Base-by-base conservation (phyloP, 2,797 vertebrate genomes). In the Hippoglossus hippoglossus region DNA sequence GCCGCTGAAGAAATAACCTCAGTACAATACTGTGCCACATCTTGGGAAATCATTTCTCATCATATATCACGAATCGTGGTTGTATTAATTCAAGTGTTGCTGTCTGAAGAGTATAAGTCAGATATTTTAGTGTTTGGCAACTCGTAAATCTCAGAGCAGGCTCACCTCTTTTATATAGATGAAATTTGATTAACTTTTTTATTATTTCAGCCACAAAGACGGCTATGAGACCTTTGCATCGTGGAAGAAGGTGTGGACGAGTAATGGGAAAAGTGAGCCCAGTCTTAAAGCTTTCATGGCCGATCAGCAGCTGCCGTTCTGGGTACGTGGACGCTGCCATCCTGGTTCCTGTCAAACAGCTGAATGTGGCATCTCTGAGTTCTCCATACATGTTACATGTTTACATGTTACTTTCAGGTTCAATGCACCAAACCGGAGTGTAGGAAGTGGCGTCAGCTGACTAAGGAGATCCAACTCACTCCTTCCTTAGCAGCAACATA, bases 221-320 rank as follows among this genome's bases (percentile, higher is more conserved):
- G 98, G 98, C 58, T 99, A 98, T 74, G 98, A 98, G 72, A 97
- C 91, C 53, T 99, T 97, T 2, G 94, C 94, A 41, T 90, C 94
- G 0, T 99, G 98, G 98, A 99, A 98, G 91, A 97, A 96, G 81
- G 94, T 97, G 74, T 99, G 98, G 98, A 99, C 97, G 3, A 96
- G 96, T 80, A 99, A 99, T 31, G 98, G 98, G 50, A 99, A 99
- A 93, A 98, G 96, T 39, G 98, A 99, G 79, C 98, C 98, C 18
- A 99, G 97, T 86, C 96, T 97, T 18, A 99, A 99, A 92, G 98
- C 98, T 18, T 99, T 98, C 89, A 99, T 99, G 98, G 97, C 98
- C 7, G 98, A 99, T 87, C 98, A 99, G 80, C 97, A 97, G 80
- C 96, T 99, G 31, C 97, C 98, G n/a, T 99, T 96, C 69, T 99